Conservation (phyloP, 2,113 vertebrate species). For the Lophochroa leadbeateri region DNA sequence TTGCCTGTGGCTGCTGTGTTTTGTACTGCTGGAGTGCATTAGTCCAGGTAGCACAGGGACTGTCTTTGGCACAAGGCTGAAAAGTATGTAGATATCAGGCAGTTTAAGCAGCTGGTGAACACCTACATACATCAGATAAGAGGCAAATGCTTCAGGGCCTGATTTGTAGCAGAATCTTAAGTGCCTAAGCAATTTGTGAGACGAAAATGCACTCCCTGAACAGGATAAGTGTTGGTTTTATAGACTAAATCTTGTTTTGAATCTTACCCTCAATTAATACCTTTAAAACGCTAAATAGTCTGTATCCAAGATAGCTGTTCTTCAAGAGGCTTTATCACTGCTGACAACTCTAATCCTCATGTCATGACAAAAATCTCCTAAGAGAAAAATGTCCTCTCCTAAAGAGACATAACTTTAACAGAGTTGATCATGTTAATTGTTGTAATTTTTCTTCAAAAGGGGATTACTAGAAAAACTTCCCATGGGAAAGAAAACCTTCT, state of each 20-base stretch:
- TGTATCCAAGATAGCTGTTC: neutral
- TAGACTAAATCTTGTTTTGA: constrained; percentile 36
- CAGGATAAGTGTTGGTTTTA: constrained; percentile 1
- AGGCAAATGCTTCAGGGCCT: neutral
- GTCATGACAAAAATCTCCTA: constrained; percentile 14
- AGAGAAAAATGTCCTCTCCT: neutral
- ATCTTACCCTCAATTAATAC: neutral
- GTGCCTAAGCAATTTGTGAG: neutral
- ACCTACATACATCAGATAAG: neutral
- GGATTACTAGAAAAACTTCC: neutral
- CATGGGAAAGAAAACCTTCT: neutral
- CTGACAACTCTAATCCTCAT: constrained; percentile 32
- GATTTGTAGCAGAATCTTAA: constrained; percentile 21
- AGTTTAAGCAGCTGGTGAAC: neutral
- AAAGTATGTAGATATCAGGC: neutral
- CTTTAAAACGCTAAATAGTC: neutral
- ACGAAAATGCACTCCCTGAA: neutral
- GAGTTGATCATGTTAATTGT: neutral
- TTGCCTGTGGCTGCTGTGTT: neutral
- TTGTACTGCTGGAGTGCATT: neutral
- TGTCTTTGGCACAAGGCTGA: neutral
- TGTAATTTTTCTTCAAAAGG: constrained; percentile 21
- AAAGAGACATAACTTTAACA: neutral
- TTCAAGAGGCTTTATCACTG: neutral
- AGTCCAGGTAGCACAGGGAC: neutral